These are phyloP conservation scores for Proteles cristata DNA, from an alignment of 2,113 vertebrate genomes.

Conservation along the genomic window DNA sequence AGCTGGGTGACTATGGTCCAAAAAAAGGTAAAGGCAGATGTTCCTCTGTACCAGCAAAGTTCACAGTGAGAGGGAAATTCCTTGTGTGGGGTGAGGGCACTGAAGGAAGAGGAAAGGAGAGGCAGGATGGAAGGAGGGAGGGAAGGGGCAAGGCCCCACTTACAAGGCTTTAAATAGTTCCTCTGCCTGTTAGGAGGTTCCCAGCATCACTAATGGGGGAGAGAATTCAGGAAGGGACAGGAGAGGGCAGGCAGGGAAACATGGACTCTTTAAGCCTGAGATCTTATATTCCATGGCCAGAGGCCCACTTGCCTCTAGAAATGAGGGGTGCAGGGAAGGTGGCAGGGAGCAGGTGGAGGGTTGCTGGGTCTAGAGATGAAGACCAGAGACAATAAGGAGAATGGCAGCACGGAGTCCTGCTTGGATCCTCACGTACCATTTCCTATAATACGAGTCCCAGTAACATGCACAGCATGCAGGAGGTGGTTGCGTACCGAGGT, in stretches of 20 bases:
- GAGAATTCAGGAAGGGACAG: background rate
- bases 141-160: background rate
- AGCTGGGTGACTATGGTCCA: conserved; percentile 53
- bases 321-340: conserved; percentile 4
- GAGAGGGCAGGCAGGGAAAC: conserved; percentile 15
- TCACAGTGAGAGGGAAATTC: conserved; percentile 73
- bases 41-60: conserved; percentile 65
- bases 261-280: conserved; percentile 3
- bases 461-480: conserved; percentile 79
- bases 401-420: conserved; percentile 20
- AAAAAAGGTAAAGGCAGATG: conserved; percentile 45
- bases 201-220: conserved; percentile 7
- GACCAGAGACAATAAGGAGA: conserved; percentile 59
- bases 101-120: background rate
- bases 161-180: conserved; percentile 42
- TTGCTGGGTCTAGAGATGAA: conserved; percentile 49
- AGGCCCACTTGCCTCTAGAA: conserved; percentile 20
- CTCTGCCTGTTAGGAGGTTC: conserved; percentile 57
- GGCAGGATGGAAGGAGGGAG: background rate
- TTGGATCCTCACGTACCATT: conserved; percentile 53
- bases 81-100: conserved; percentile 43
- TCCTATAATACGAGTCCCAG: conserved; percentile 66
- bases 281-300: conserved; percentile 27
- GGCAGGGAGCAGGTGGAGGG: background rate
- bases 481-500: conserved; percentile 65